Evolutionary conservation across 2,888 invertebrate genomes (phyloP).

Genomic region (Alloplasta piceator): DNA sequence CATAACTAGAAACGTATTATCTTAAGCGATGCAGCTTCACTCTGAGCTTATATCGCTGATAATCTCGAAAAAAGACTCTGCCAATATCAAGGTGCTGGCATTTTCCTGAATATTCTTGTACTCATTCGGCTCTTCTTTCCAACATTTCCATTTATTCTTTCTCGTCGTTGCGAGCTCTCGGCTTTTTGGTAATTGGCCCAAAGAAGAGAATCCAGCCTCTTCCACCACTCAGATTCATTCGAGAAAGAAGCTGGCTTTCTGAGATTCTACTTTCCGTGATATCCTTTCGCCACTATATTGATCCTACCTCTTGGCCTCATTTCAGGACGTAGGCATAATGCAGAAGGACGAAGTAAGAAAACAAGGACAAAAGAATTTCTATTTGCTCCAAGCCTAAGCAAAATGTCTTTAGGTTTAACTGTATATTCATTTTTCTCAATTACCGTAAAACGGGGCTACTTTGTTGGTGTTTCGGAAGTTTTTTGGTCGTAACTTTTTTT

Average conservation of each 20-base stretch:
- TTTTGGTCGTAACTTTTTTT: no score
- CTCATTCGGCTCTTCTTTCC: conserved; percentile 11
- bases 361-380: conserved; percentile 19
- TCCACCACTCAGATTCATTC: neutral
- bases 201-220: conserved; percentile 4
- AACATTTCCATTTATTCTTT: neutral
- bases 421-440: no score
- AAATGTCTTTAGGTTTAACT: neutral
- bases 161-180: neutral
- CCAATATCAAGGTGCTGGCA: conserved; percentile 1
- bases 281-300: conserved; percentile 4
- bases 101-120: conserved; percentile 3
- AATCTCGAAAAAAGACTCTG: conserved; percentile 3
- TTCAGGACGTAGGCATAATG: neutral
- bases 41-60: neutral
- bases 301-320: neutral
- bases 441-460: no score
- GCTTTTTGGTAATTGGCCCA: conserved; percentile 35
- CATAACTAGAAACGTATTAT: no score
- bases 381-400: conserved; percentile 34
- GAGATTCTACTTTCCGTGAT: conserved; percentile 1
- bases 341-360: neutral
- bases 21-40: neutral
- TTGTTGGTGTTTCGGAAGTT: no score
- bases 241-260: conserved; percentile 8